phyloP scores from a whole-genome alignment of 2,888 invertebrate species.

The Vanessa cardui region DNA sequence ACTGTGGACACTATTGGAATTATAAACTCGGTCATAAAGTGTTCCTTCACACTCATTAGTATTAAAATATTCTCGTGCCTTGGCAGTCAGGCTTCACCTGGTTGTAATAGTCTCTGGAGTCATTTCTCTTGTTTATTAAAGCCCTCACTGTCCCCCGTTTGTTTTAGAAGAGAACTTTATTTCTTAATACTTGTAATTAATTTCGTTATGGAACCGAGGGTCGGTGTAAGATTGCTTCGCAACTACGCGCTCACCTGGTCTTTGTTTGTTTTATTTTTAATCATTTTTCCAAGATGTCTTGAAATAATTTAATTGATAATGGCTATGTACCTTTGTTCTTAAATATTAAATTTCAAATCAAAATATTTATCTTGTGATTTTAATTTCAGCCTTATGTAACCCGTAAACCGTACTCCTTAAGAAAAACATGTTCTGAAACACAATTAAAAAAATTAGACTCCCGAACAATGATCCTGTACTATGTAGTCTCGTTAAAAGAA shows the following conservation, averaged over 20 bases:
- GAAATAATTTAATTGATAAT: background rate
- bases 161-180: slow-evolving; percentile 24
- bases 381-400: too few relatives aligned
- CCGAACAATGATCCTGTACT: background rate
- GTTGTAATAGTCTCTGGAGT: slow-evolving; percentile 30
- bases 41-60: slow-evolving; percentile 32
- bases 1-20: slow-evolving; percentile 29
- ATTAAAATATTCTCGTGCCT: slow-evolving; percentile 40
- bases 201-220: slow-evolving; percentile 23
- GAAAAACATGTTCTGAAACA: too few relatives aligned
- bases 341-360: background rate
- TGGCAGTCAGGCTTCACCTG: slow-evolving; percentile 29
- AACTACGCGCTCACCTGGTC: slow-evolving; percentile 14
- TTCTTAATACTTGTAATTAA: slow-evolving; percentile 30
- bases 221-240: slow-evolving; percentile 17
- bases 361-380: too few relatives aligned
- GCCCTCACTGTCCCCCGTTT: slow-evolving; percentile 26
- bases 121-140: slow-evolving; percentile 31
- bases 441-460: too few relatives aligned
- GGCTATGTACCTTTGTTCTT: background rate
- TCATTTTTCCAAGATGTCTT: slow-evolving; percentile 3
- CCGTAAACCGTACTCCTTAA: too few relatives aligned
- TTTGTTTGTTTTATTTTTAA: slow-evolving; percentile 7
- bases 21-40: slow-evolving; percentile 35
- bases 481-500: slow-evolving; percentile 35